Conservation (phyloP, 2,888 invertebrate genomes). For the Poecilus cupreus region DNA sequence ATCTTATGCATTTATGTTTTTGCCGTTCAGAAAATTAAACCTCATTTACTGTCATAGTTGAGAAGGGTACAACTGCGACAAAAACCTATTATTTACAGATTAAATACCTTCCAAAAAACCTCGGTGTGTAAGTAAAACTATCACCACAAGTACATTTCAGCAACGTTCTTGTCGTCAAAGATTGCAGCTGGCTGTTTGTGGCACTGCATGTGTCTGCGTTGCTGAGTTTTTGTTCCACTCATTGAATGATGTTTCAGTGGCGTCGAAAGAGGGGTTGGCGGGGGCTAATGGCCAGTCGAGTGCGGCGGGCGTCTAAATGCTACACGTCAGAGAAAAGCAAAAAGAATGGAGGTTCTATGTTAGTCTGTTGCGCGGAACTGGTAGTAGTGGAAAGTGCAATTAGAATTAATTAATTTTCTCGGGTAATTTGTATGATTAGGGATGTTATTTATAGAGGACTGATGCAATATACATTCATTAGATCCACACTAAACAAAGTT, state of each 20-base stretch:
- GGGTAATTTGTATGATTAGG: conserved; percentile 17
- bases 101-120: neutral
- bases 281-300: conserved; percentile 39
- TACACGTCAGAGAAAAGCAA: conserved; percentile 30
- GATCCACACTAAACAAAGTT: too few species aligned
- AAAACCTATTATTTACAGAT: too few species aligned
- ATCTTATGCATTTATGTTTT: too few species aligned
- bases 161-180: neutral
- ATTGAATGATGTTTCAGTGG: conserved; percentile 36
- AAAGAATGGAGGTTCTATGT: neutral
- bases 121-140: neutral
- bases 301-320: neutral
- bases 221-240: conserved; percentile 14
- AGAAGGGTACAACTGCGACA: too few species aligned
- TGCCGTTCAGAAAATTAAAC: too few species aligned
- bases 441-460: neutral
- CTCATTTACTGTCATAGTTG: too few species aligned
- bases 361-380: neutral
- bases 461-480: too few species aligned
- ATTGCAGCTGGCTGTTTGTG: neutral
- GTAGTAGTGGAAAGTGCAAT: neutral
- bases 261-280: neutral
- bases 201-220: neutral
- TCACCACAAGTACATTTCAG: too few species aligned
- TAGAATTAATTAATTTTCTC: conserved; percentile 22